Evolutionary conservation across 2,888 invertebrate genomes (phyloP).

Genomic region (Oscheius sp.): DNA sequence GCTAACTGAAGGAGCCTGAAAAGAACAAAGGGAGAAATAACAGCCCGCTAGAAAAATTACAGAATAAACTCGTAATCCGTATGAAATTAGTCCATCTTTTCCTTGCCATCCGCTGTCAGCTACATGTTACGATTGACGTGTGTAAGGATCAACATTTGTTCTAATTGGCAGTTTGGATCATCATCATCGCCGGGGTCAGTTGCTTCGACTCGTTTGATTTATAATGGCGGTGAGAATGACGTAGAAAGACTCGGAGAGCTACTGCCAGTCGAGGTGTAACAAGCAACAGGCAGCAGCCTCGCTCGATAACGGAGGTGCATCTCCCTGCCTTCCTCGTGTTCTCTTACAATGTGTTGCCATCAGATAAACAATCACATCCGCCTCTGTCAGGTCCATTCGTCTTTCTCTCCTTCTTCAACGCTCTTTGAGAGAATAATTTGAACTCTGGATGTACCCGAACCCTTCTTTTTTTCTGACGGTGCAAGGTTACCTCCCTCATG

Average conservation of each 20-base stretch:
- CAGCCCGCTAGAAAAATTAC: too few species aligned
- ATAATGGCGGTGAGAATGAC: slow-evolving; percentile 8
- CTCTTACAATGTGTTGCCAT: not conserved
- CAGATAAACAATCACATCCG: not conserved
- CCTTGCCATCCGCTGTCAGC: too few species aligned
- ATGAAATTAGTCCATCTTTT: too few species aligned
- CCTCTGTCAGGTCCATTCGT: not conserved
- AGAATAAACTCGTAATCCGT: too few species aligned
- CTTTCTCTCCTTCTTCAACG: not conserved
- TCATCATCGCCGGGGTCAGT: too few species aligned
- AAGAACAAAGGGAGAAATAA: not conserved
- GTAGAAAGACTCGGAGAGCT: not conserved
- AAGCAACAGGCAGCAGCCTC: slow-evolving; percentile 20
- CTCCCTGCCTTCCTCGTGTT: not conserved
- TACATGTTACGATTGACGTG: too few species aligned
- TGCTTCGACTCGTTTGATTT: slow-evolving; percentile 3
- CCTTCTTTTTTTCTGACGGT: too few species aligned
- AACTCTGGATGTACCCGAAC: too few species aligned
- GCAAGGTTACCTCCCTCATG: too few species aligned
- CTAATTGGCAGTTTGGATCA: not conserved
- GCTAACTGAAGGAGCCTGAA: too few species aligned
- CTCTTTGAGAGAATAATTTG: not conserved
- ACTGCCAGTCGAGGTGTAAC: slow-evolving; percentile 17
- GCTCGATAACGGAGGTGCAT: slow-evolving; percentile 14
- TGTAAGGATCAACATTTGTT: not conserved